These are phyloP conservation scores for Monopterus albus DNA, from an alignment of 2,113 vertebrate species.

Conservation along the genomic window DNA sequence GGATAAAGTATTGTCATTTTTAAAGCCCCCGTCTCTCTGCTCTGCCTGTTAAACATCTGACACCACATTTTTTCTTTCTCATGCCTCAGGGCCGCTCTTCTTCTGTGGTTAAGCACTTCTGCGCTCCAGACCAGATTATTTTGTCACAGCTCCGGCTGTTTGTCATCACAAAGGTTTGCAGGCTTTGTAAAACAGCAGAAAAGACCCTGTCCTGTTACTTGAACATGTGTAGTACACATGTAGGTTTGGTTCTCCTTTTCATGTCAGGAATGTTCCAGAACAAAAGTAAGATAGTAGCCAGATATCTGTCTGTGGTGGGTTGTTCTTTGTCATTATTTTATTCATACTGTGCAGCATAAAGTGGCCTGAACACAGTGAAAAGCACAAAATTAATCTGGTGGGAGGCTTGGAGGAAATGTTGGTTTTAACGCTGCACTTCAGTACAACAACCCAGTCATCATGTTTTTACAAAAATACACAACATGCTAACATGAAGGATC, in stretches of 20 bases:
- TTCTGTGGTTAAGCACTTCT: slow-evolving; percentile 54
- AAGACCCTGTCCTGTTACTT: not conserved
- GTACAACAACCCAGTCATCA: too few species aligned
- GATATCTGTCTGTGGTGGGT: not conserved
- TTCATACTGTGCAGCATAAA: too few species aligned
- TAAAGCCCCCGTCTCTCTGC: slow-evolving; percentile 35
- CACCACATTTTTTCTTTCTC: slow-evolving; percentile 44
- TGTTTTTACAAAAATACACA: too few species aligned
- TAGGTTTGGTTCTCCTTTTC: not conserved
- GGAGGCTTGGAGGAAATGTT: too few species aligned
- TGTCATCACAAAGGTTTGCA: not conserved
- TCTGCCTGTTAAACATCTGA: slow-evolving; percentile 63
- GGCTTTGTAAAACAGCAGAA: not conserved
- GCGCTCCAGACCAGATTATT: slow-evolving; percentile 17
- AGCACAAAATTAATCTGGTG: too few species aligned
- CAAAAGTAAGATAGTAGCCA: not conserved
- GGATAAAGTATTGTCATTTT: slow-evolving; percentile 77
- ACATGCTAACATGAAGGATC: too few species aligned
- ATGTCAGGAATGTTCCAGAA: not conserved
- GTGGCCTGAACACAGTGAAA: too few species aligned
- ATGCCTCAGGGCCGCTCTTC: slow-evolving; percentile 25
- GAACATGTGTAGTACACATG: not conserved
- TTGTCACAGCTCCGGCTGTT: slow-evolving; percentile 26
- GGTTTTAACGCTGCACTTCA: too few species aligned
- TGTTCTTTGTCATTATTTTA: not conserved